These are phyloP conservation scores for Archaeoteleia sp. DNA, from an alignment of 2,888 invertebrate genomes.

Conservation along the genomic window DNA sequence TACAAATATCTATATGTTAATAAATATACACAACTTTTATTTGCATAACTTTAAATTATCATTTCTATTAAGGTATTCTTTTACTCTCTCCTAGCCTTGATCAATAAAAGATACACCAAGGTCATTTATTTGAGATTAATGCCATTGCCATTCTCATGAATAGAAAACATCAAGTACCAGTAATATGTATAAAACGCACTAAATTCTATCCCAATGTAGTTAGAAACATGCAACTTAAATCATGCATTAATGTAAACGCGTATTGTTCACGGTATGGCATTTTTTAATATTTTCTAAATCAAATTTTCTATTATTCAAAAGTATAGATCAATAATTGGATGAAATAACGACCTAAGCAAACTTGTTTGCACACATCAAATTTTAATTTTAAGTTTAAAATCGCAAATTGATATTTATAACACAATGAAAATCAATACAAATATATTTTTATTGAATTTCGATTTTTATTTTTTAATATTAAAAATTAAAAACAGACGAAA, in stretches of 20 bases:
- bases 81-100: neutral
- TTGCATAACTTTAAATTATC: neutral
- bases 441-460: too few species aligned
- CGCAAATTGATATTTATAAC: too few species aligned
- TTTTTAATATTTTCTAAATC: conserved; percentile 13
- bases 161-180: neutral
- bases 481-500: too few species aligned
- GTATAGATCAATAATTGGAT: too few species aligned
- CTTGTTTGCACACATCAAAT: too few species aligned
- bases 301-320: conserved; percentile 8
- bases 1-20: neutral
- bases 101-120: conserved; percentile 3
- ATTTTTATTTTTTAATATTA: too few species aligned
- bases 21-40: neutral
- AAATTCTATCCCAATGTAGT: conserved; percentile 24
- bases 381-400: too few species aligned
- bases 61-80: too few species aligned
- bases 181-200: neutral
- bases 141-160: neutral
- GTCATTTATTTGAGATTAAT: neutral
- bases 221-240: conserved; percentile 32
- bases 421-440: too few species aligned
- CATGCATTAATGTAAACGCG: conserved; percentile 29
- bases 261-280: conserved; percentile 9
- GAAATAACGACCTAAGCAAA: too few species aligned